Evolutionary conservation across 2,113 vertebrate species (phyloP).

Genomic region (Ameiurus melas): DNA sequence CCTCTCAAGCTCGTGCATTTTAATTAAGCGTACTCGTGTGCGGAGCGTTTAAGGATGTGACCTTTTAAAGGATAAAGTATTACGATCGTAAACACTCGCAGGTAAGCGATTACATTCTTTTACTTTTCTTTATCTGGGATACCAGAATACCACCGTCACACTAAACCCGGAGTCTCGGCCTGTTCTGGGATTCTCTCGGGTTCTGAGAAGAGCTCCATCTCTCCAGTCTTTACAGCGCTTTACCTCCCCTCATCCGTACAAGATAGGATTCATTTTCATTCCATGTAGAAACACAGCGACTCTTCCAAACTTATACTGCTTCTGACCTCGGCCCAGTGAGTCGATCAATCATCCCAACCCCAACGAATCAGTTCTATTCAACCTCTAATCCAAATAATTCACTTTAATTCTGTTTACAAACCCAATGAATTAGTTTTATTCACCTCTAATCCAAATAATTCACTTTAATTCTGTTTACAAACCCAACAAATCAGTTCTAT

Average conservation of each 20-base stretch:
- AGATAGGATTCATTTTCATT: neutral
- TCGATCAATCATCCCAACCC: neutral
- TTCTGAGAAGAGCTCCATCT: neutral
- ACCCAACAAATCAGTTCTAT: neutral
- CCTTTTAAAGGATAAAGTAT: slow-evolving; percentile 15
- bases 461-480: neutral
- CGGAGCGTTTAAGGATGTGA: slow-evolving; percentile 17
- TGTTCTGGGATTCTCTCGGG: neutral
- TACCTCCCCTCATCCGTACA: too few species aligned
- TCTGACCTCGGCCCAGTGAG: neutral
- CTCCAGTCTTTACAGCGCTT: too few species aligned
- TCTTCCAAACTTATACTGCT: neutral
- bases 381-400: neutral
- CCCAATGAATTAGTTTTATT: neutral
- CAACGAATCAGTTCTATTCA: neutral
- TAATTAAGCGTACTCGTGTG: slow-evolving; percentile 20
- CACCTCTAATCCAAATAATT: neutral
- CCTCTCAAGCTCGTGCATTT: neutral
- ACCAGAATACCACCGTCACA: neutral
- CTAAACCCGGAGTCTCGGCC: neutral
- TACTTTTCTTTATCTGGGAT: slow-evolving; percentile 4
- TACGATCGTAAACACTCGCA: neutral
- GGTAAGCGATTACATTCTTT: neutral
- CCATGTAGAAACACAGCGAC: neutral
- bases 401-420: neutral